Conservation (phyloP, 1,140 invertebrate genomes). For the Gonatopus flavifemur region DNA sequence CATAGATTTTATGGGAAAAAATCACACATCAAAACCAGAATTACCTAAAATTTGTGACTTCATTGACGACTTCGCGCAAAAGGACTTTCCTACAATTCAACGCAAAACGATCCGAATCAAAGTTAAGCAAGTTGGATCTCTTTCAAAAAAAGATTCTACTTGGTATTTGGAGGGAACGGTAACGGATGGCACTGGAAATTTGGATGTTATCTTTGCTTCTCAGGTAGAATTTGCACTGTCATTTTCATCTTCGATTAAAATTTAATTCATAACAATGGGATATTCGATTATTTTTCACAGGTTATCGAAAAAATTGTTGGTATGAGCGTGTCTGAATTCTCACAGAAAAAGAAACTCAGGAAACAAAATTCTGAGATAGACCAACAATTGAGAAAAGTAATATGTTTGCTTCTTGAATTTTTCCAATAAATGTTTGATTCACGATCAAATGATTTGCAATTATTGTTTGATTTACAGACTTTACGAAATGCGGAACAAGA, state of each 20-base stretch:
- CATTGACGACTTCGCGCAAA: conserved; percentile 28
- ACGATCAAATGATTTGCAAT: background rate
- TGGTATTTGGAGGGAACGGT: conserved; percentile 42
- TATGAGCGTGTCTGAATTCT: conserved; percentile 40
- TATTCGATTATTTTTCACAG: conserved; percentile 25
- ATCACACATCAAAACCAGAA: conserved; percentile 11
- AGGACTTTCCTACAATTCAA: conserved; percentile 11
- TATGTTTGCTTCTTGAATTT: conserved; percentile 3
- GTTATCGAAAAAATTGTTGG: conserved; percentile 43
- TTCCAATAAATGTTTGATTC: background rate
- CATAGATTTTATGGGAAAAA: background rate
- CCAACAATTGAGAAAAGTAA: conserved; percentile 36
- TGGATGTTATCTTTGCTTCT: conserved; percentile 43
- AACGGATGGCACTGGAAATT: conserved; percentile 35
- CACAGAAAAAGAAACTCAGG: conserved; percentile 37
- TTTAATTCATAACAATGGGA: background rate
- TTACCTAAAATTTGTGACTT: conserved; percentile 31
- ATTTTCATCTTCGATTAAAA: conserved; percentile 1
- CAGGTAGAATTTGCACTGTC: conserved; percentile 26
- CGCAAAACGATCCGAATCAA: conserved; percentile 33
- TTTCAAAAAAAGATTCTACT: conserved; percentile 27
- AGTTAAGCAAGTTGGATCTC: conserved; percentile 28
- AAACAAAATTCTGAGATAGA: conserved; percentile 38
- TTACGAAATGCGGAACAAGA: conserved; percentile 35
- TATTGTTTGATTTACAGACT: conserved; percentile 26